A percentile compares a stretch with the other conserved stretches of the same genome.
Evolutionary conservation across 35 echinoderm and acorn worm genomes (phyloP).

Genomic region (Chiridota heheva): DNA sequence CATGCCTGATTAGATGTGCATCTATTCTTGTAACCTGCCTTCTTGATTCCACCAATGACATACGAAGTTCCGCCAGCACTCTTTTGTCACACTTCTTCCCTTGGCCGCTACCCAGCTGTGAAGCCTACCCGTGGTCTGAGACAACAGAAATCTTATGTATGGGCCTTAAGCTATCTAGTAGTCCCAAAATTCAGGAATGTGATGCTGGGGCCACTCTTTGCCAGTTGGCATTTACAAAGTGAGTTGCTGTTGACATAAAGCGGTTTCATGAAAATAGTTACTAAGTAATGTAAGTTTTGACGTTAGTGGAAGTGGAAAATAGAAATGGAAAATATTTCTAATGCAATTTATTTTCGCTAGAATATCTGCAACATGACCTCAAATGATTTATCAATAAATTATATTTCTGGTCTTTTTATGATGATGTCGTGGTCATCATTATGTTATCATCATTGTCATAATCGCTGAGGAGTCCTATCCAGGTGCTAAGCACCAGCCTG

Average conservation of each 20-base stretch:
- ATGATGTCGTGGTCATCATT: no score
- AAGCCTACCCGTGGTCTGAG: slow-evolving; percentile 39
- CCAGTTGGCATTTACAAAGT: slow-evolving; percentile 82
- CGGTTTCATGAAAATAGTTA: no score
- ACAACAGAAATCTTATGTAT: slow-evolving; percentile 54
- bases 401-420: no score
- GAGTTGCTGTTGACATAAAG: no score
- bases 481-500: no score
- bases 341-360: background rate
- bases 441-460: no score
- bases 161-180: slow-evolving; percentile 69
- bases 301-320: no score
- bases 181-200: slow-evolving; percentile 77
- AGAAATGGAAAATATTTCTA: background rate
- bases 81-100: slow-evolving; percentile 68
- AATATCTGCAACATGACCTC: background rate
- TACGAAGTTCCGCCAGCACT: slow-evolving; percentile 46
- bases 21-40: slow-evolving; percentile 62
- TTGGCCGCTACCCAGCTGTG: slow-evolving; percentile 61
- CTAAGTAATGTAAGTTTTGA: no score
- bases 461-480: no score
- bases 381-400: no score
- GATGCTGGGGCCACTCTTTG: slow-evolving; percentile 85
- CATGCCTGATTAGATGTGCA: slow-evolving; percentile 59
- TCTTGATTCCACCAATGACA: slow-evolving; percentile 80